phyloP scores from a whole-genome alignment of 1,140 invertebrate species.

The Copidosoma floridanum region DNA sequence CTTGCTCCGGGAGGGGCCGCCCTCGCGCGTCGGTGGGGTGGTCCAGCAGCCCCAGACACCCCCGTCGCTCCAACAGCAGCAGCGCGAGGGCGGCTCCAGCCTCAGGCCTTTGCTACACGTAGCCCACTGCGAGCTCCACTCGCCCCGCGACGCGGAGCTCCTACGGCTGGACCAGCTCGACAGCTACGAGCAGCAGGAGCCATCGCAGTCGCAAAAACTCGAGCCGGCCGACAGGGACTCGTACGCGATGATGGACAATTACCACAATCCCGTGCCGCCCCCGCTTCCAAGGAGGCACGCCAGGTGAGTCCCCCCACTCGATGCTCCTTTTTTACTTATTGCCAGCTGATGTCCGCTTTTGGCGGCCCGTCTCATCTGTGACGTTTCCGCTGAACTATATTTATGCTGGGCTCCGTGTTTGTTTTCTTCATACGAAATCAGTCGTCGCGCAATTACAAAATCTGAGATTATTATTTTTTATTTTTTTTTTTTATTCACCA shows the following conservation, averaged over 20 bases:
- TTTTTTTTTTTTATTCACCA: too few species aligned
- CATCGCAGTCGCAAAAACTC: slow-evolving; percentile 35
- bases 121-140: slow-evolving; percentile 53
- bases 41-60: slow-evolving; percentile 26
- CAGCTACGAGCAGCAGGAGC: slow-evolving; percentile 42
- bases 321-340: slow-evolving; percentile 1
- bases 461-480: too few species aligned
- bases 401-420: too few species aligned
- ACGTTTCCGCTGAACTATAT: neutral
- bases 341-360: neutral
- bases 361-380: neutral
- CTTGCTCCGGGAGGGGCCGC: slow-evolving; percentile 42
- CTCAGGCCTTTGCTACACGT: slow-evolving; percentile 53
- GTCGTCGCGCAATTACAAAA: too few species aligned
- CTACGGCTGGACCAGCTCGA: slow-evolving; percentile 53
- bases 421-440: too few species aligned
- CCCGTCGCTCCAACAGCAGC: slow-evolving; percentile 43
- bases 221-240: slow-evolving; percentile 48
- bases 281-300: slow-evolving; percentile 51
- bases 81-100: slow-evolving; percentile 52
- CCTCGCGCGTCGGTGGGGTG: slow-evolving; percentile 16
- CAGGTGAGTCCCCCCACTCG: slow-evolving; percentile 41
- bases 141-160: slow-evolving; percentile 52
- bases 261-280: slow-evolving; percentile 52
- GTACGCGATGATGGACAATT: slow-evolving; percentile 56